Base-by-base conservation (phyloP, 92 coral and sea anemone species). In the Umimayanthus chanpuru region DNA sequence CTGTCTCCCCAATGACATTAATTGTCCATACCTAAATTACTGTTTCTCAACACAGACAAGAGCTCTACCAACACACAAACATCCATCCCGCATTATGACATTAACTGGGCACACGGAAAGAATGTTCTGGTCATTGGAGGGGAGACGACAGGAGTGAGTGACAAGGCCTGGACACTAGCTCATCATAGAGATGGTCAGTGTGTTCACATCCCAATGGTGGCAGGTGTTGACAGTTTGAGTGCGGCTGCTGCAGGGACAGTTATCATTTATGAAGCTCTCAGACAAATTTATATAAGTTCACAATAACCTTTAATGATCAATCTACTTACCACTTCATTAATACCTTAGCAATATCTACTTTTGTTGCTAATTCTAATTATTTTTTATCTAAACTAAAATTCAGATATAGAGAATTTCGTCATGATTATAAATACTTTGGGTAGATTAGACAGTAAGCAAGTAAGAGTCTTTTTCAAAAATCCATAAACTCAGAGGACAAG, bases 91-190 rank as follows among this genome's bases (percentile, higher is more conserved):
- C 36, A 90, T 76, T 94, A 82, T 67, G 87, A 91, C 55, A 85
- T 94, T 75, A 92, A 94, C 93, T 94, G 97, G 97, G 86, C 95
- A 30, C 88, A 30, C 32, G 91, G 94, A 72, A 89, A 92, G 89
- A 94, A 89, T 88, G 95, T 89, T 61, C 88, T 94, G 3, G 71
- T 94, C 4, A 86, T 94, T 65, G 97, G 97, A 8, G 94, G 95
- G 64, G 97, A 94, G 84, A 91, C 97, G 64, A 86, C 97, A n/a
- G 97, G 97, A 15, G 82, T 89, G 25, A 92, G 97, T 70, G 90
- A 81, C 4, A 88, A 81, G 61, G 91, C 90, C 3, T 88, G 83
- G 85, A 10, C 28, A 11, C 70, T 94, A 29, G 92, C 92, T 15
- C 2, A 21, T 47, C 81, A 89, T 53, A 41, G 81, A 26, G 39